Base-by-base conservation (phyloP, 1,140 invertebrate genomes). In the Protaetia brevitarsis region DNA sequence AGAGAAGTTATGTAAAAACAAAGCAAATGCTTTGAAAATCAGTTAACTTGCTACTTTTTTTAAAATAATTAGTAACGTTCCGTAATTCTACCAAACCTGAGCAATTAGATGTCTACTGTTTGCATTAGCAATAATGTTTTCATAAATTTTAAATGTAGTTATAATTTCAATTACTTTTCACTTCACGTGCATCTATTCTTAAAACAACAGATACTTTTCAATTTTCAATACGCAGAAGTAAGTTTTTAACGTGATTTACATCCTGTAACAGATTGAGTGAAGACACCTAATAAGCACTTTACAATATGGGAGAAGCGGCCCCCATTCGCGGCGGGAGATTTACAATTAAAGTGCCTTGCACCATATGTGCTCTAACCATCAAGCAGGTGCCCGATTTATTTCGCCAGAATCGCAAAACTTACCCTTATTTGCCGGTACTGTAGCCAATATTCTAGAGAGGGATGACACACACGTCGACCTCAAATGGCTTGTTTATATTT, bases 361-460 rank as follows among this genome's bases (percentile, higher is more conserved):
- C 57, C 57, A 59, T 59, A 59, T 59, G 57, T 31, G 57, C 57
- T 16, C 57, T n/a, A 59, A 59, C 57, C 57, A 59, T 31, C 57
- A 59, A 29, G 29, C 26, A 59, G 57, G 26, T 59, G 57, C 26
- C 57, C 26, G 57, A 31, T 59, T 51, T 51, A 51, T 51, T 51
- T 51, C 41, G 26, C 19, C 16, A 51, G 41, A 51, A 51, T 51
- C 41, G 41, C 41, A 51, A 51, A 51, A 51, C 41, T 51, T 51
- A 51, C 27, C 57, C 57, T 30, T 27, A 59, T 59, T 59, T 31
- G 27, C 57, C 23, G 57, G 30, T 28, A n/a, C 13, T 51, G 41
- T 51, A 51, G 26, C 19, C 57, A 59, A 59, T 31, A 59, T n/a
- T 13, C 16, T n/a, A n/a, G n/a, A 30, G 26, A 28, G 57, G 26